Base-by-base conservation (phyloP, 2,113 vertebrate species). In the Xenopus borealis region DNA sequence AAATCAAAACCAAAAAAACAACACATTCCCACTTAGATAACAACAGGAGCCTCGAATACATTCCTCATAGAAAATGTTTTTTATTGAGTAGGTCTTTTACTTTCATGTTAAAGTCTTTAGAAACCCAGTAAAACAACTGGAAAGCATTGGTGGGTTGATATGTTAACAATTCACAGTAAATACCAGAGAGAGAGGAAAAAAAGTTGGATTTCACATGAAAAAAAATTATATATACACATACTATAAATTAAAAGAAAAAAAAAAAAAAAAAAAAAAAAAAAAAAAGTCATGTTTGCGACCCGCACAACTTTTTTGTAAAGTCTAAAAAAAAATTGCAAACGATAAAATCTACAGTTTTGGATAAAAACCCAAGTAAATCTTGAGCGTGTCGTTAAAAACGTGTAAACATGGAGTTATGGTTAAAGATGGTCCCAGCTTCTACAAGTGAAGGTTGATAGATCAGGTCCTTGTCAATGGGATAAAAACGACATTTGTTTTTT, bases 231-330 rank as follows among this genome's bases (percentile, higher is more conserved):
- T 75, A 63, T 89, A 84, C 82, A 82, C 79, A 85, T 89, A 85
- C 95, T 96, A 97, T 97, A 98, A 98, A 97, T 95, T 95, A 96
- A 95, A 93, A 88, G 63, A 79, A 57, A 53, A 72, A 16, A 76
- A 77, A 57, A 67, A 72, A 63, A 85, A 83, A 96, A 95, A 93
- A 88, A 61, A 79, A 57, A 53, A 72, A 16, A 76, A 77, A 57
- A 67, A 72, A 63, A 85, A 83, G 59, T 58, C 9, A 79, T 89
- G 85, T 92, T 93, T 92, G 92, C 91, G 87, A 92, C 91, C 91
- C 85, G 90, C 92, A 91, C 92, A 91, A 84, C 79, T 92, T 83
- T 88, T 81, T 88, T 66, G 80, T 84, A 80, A 79, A 87, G 83
- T 78, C 82, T 89, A 86, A 75, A 40, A 62, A 27, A 50, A 55